These are phyloP conservation scores for Pteruthius melanotis DNA, from an alignment of 2,113 vertebrate genomes.

Conservation along the genomic window DNA sequence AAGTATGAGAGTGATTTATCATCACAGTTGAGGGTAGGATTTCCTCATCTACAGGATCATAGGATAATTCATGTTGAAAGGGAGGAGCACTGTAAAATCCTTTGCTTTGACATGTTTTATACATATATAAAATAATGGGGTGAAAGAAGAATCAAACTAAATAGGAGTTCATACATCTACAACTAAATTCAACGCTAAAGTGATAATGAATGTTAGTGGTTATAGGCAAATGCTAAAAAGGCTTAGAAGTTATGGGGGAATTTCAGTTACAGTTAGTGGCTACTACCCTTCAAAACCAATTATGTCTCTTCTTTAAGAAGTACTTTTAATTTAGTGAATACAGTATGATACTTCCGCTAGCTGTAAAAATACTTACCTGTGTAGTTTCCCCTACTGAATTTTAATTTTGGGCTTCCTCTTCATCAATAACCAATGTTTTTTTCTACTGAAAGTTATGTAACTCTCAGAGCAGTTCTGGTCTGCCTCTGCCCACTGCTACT, in stretches of 20 bases:
- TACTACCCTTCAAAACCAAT: not conserved
- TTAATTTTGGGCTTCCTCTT: not conserved
- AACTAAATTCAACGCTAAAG: not conserved
- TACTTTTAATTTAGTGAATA: not conserved
- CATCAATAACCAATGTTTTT: constrained; percentile 30
- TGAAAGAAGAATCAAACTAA: not conserved
- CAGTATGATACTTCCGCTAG: not conserved
- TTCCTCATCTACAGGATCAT: not conserved
- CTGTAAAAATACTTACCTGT: not conserved
- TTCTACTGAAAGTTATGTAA: constrained; percentile 48
- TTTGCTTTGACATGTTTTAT: not conserved
- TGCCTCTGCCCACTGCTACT: constrained; percentile 47
- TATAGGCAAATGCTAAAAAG: not conserved
- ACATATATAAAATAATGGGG: not conserved
- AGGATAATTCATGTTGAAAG: not conserved
- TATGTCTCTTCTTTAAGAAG: not conserved
- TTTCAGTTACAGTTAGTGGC: not conserved
- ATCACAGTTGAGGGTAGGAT: not conserved
- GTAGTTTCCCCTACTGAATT: not conserved
- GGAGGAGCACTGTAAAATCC: not conserved
- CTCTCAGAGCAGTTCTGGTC: constrained; percentile 53
- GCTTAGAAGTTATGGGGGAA: not conserved
- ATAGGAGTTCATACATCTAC: not conserved
- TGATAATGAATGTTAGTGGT: not conserved
- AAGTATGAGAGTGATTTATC: not conserved